Conservation (phyloP, 2,888 invertebrate genomes). For the Drosophila putrida region DNA sequence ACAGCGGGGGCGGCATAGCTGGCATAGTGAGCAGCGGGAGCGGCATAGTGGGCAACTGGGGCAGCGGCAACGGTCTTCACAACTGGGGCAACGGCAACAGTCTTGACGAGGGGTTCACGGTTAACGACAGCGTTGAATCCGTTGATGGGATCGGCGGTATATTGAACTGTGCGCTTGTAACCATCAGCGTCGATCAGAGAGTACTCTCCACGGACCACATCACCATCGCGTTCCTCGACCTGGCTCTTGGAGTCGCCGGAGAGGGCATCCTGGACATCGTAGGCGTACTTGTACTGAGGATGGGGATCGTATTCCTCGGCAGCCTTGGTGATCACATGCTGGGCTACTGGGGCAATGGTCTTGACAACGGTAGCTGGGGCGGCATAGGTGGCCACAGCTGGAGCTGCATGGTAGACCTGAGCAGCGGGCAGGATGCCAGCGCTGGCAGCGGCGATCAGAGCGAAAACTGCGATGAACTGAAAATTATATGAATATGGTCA, state of each 20-base stretch:
- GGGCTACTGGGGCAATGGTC: constrained; percentile 49
- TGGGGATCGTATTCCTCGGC: constrained; percentile 82
- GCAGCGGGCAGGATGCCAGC: constrained; percentile 76
- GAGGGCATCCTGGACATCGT: constrained; percentile 82
- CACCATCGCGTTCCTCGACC: constrained; percentile 84
- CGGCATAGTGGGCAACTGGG: constrained; percentile 47
- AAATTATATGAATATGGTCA: background rate
- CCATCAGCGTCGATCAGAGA: constrained; percentile 84
- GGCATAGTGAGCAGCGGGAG: constrained; percentile 36
- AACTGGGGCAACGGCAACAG: constrained; percentile 53
- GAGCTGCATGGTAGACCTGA: constrained; percentile 68
- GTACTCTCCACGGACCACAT: constrained; percentile 84
- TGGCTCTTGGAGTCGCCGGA: constrained; percentile 85
- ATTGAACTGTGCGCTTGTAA: constrained; percentile 82
- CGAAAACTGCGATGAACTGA: constrained; percentile 77
- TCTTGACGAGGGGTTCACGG: constrained; percentile 72
- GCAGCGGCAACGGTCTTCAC: constrained; percentile 44
- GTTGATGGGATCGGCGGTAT: constrained; percentile 82
- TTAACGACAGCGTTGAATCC: constrained; percentile 84
- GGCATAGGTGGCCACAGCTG: constrained; percentile 66
- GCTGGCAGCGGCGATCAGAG: constrained; percentile 78
- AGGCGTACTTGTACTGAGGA: constrained; percentile 83
- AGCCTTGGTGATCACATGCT: constrained; percentile 70
- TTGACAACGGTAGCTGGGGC: constrained; percentile 61
- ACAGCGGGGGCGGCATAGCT: constrained; percentile 42